Evolutionary conservation across 2,113 vertebrate species (phyloP).

Genomic region (Natator depressus): DNA sequence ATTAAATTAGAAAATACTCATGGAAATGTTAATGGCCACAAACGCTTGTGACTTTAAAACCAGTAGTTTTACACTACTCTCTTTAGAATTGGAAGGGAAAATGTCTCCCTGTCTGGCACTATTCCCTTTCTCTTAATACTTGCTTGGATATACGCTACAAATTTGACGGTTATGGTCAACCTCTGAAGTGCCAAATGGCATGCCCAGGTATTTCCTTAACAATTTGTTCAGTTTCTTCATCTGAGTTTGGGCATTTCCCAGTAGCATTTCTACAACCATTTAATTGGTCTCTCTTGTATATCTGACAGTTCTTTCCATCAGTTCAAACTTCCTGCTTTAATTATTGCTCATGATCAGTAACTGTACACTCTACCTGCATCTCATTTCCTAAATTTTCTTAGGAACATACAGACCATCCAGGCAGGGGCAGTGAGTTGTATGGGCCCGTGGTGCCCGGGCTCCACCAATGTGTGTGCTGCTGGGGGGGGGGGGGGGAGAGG

Average conservation of each 20-base stretch:
- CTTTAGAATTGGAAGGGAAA: neutral
- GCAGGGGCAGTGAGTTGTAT: no score
- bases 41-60: neutral
- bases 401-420: neutral
- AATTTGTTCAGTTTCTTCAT: slow-evolving; percentile 34
- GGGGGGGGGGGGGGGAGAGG: no score
- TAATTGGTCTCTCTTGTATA: slow-evolving; percentile 18
- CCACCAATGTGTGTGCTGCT: no score
- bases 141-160: neutral
- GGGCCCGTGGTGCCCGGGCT: no score
- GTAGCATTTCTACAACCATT: slow-evolving; percentile 22
- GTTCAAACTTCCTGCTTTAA: slow-evolving; percentile 6
- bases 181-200: neutral
- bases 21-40: neutral
- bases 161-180: neutral
- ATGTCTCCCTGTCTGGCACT: neutral
- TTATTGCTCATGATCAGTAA: slow-evolving; percentile 24
- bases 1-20: slow-evolving; percentile 15
- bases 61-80: slow-evolving; percentile 10
- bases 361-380: neutral
- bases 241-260: neutral
- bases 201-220: slow-evolving; percentile 37
- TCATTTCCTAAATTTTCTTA: neutral
- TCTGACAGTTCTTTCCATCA: neutral
- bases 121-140: neutral